Base-by-base conservation (phyloP, 2,888 invertebrate species). In the Hydroisotoma schaefferi region DNA sequence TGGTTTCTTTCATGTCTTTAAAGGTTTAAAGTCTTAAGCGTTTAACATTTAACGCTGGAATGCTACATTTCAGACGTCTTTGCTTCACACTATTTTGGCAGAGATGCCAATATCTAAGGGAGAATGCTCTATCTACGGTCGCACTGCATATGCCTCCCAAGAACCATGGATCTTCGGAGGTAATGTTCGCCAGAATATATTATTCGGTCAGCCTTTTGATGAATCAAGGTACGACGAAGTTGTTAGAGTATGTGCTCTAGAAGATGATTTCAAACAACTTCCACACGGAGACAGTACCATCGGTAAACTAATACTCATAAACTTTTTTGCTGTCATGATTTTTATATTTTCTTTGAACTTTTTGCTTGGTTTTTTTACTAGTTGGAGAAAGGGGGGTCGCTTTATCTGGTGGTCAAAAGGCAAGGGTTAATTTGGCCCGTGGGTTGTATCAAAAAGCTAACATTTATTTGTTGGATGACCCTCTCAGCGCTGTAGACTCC, bases 61-160 rank as follows among this genome's bases (percentile, higher is more conserved):
- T n/a, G n/a, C n/a, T n/a, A n/a, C n/a, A n/a, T n/a, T 46, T 8
- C 23, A 72, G 71, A 70, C 65, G 0, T 55, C 68, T 0, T 74
- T 87, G 3, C 77, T 87, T 5, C 84, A 86, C 74, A 77, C 87
- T 55, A 80, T 91, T 20, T 78, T 91, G 65, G 85, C 85, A 8
- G 91, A 91, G 76, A 76, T 90, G n/a, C 81, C 83, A 1, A 77
- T 85, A 2, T 76, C 78, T 0, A 76, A 79, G 22, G 90, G 90
- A 0, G 79, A 79, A 0, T 75, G 88, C 52, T 80, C 80, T 1
- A 76, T 87, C n/a, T 80, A 81, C 1, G 89, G 89, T 3, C 75
- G 73, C 38, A 67, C 81, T 10, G 77, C 80, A 1, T 91, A 88
- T 75, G 85, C 86, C 2, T 83, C 87, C 49, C 80, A 81, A 73